These are phyloP conservation scores for Pogonomyrmex californicus DNA, from an alignment of 1,140 invertebrate species.

Conservation along the genomic window DNA sequence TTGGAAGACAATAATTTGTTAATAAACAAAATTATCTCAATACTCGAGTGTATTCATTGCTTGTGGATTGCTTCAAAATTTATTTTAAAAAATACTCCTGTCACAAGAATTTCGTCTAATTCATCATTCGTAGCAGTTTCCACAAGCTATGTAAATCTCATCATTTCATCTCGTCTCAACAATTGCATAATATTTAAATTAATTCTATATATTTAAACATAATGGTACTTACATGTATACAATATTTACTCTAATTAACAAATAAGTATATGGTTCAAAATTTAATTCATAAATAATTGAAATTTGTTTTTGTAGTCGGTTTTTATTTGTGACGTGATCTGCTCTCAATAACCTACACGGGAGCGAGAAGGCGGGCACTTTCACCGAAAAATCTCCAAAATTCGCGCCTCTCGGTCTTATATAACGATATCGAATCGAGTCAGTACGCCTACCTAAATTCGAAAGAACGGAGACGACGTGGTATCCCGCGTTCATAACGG, in stretches of 20 bases:
- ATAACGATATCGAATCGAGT: conserved; percentile 36
- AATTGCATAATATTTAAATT: too few species aligned
- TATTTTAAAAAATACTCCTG: background rate
- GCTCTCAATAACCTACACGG: background rate
- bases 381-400: conserved; percentile 52
- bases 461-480: conserved; percentile 12
- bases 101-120: background rate
- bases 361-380: conserved; percentile 36
- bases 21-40: too few species aligned
- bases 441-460: conserved; percentile 51
- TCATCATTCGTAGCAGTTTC: background rate
- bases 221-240: background rate
- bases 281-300: conserved; percentile 1
- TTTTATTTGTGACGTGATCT: background rate
- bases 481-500: conserved; percentile 42
- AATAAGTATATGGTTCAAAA: background rate
- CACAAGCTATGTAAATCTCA: background rate
- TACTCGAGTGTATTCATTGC: background rate
- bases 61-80: background rate
- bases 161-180: too few species aligned
- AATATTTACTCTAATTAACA: background rate
- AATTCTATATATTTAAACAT: too few species aligned
- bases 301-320: background rate
- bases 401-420: conserved; percentile 21
- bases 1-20: background rate